These are phyloP conservation scores for Vulpes vulpes DNA, from an alignment of 2,113 vertebrate genomes.

Conservation along the genomic window DNA sequence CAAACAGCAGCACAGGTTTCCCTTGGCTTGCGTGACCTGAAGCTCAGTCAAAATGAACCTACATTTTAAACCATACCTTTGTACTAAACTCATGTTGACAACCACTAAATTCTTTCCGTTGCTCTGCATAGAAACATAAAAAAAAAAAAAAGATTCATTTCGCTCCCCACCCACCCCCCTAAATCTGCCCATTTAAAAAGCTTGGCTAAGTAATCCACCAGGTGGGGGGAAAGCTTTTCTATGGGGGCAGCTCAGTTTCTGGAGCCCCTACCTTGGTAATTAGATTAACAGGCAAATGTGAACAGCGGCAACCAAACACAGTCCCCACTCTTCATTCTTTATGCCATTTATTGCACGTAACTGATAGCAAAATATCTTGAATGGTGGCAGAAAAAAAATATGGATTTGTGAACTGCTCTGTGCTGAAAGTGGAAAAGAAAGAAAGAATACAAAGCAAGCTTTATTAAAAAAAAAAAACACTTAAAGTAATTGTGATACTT, in stretches of 20 bases:
- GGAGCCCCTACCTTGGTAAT: constrained; percentile 89
- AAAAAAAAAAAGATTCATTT: constrained; percentile 39
- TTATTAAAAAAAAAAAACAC: constrained; percentile 35
- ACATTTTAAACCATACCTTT: constrained; percentile 85
- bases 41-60: constrained; percentile 88
- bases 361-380: constrained; percentile 78
- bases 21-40: constrained; percentile 83
- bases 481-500: neutral
- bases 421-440: constrained; percentile 78
- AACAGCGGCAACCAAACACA: constrained; percentile 72
- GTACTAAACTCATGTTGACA: constrained; percentile 95
- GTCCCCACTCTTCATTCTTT: neutral
- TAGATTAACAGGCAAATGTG: constrained; percentile 89
- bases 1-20: constrained; percentile 72
- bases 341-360: constrained; percentile 63
- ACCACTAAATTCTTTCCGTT: constrained; percentile 91
- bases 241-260: constrained; percentile 82
- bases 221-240: constrained; percentile 91
- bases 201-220: constrained; percentile 92
- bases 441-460: constrained; percentile 72
- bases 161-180: neutral
- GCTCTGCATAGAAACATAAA: constrained; percentile 84
- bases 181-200: constrained; percentile 92
- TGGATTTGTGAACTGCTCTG: constrained; percentile 7
- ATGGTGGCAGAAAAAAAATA: constrained; percentile 71